phyloP scores from a whole-genome alignment of 1,140 invertebrate genomes.

The Agrilus planipennis region DNA sequence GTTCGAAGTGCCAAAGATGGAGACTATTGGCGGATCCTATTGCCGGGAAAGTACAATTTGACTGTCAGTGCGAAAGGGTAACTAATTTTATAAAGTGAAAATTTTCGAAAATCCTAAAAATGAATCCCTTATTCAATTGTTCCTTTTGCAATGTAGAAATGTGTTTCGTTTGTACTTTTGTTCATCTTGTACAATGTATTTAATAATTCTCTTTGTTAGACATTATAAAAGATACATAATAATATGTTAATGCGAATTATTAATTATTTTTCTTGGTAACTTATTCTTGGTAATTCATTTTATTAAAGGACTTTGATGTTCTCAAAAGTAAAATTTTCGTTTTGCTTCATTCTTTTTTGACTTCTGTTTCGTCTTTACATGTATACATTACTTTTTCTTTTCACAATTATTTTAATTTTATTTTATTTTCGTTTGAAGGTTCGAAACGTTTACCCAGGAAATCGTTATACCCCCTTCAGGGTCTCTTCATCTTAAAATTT shows the following conservation, averaged over 20 bases:
- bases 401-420: conserved; percentile 9
- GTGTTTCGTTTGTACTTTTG: background rate
- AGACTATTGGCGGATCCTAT: conserved; percentile 87
- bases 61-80: conserved; percentile 57
- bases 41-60: conserved; percentile 79
- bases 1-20: conserved; percentile 59
- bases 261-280: background rate
- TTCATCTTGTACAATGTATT: background rate
- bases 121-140: conserved; percentile 14
- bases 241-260: background rate
- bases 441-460: conserved; percentile 46
- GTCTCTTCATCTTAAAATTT: conserved; percentile 61
- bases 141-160: background rate
- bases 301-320: too few relatives aligned
- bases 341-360: too few relatives aligned
- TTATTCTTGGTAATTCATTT: too few relatives aligned
- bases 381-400: too few relatives aligned
- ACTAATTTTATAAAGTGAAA: conserved; percentile 11
- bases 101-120: too few relatives aligned
- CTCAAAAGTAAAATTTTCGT: too few relatives aligned
- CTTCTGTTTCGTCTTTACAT: too few relatives aligned
- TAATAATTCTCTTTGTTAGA: background rate
- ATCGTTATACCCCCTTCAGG: conserved; percentile 49
- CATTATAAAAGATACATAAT: background rate
- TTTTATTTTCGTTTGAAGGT: too few relatives aligned